Evolutionary conservation across 1,140 invertebrate species (phyloP).

Genomic region (Diorhabda sublineata): DNA sequence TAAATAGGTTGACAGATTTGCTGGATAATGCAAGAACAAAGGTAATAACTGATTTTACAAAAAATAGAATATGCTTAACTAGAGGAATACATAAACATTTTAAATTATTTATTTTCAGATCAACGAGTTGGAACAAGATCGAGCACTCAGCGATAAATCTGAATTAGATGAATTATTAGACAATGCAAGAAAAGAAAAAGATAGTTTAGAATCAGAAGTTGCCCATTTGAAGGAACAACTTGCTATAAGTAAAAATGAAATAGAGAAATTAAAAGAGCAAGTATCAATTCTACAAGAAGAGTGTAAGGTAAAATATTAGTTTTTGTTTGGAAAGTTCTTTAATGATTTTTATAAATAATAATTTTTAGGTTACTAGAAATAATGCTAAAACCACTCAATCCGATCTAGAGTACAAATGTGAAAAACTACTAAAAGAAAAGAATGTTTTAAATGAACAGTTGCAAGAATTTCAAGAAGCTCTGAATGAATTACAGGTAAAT

Average conservation of each 20-base stretch:
- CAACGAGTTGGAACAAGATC: conserved; percentile 59
- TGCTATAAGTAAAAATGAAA: conserved; percentile 70
- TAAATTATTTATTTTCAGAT: conserved; percentile 43
- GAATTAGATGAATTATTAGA: conserved; percentile 70
- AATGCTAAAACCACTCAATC: conserved; percentile 77
- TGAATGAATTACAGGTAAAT: conserved; percentile 66
- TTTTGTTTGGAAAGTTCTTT: not conserved
- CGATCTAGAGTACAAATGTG: conserved; percentile 73
- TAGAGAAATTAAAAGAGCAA: conserved; percentile 67
- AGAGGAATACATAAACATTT: not conserved
- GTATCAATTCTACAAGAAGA: conserved; percentile 72
- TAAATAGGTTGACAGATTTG: conserved; percentile 68
- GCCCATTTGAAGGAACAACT: conserved; percentile 72
- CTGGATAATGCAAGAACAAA: conserved; percentile 78
- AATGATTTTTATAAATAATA: not conserved
- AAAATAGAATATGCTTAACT: too few species aligned
- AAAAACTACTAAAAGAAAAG: conserved; percentile 69
- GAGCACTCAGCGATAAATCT: conserved; percentile 58
- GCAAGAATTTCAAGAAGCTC: conserved; percentile 67
- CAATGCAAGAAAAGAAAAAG: conserved; percentile 64
- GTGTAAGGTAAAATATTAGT: conserved; percentile 55
- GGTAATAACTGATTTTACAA: conserved; percentile 32
- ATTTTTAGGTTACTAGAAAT: conserved; percentile 61
- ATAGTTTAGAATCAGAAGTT: conserved; percentile 64
- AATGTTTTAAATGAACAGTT: conserved; percentile 64